These are phyloP conservation scores for Agapostemon virescens DNA, from an alignment of 2,888 invertebrate genomes.

Conservation along the genomic window DNA sequence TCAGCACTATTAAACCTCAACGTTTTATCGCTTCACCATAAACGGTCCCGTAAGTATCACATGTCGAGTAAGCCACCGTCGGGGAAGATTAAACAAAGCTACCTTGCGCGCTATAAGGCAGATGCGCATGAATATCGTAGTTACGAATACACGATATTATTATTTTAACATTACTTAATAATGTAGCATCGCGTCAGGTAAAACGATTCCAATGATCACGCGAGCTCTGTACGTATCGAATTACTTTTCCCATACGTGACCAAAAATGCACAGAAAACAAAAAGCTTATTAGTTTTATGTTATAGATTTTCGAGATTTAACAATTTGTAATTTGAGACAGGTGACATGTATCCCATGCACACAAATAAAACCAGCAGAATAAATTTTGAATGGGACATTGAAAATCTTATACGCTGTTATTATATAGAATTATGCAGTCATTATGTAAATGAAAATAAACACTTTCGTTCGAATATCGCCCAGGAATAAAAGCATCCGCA, in stretches of 20 bases:
- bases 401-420: background rate
- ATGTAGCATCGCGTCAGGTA: background rate
- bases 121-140: background rate
- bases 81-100: background rate
- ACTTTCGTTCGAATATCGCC: background rate
- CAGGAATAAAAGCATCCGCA: background rate
- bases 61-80: background rate
- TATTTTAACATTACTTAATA: background rate
- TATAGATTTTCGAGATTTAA: background rate
- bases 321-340: background rate
- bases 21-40: background rate
- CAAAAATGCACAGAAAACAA: too few relatives aligned
- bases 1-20: slow-evolving; percentile 1
- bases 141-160: background rate
- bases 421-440: background rate
- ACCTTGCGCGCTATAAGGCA: background rate
- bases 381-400: background rate
- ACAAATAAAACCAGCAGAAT: background rate
- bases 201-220: background rate
- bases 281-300: background rate
- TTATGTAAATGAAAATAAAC: background rate
- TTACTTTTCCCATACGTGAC: too few relatives aligned
- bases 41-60: slow-evolving; percentile 2
- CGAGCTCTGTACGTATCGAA: background rate
- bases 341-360: background rate